Base-by-base conservation (phyloP, 1,140 invertebrate species). In the Megalonaias nervosa region DNA sequence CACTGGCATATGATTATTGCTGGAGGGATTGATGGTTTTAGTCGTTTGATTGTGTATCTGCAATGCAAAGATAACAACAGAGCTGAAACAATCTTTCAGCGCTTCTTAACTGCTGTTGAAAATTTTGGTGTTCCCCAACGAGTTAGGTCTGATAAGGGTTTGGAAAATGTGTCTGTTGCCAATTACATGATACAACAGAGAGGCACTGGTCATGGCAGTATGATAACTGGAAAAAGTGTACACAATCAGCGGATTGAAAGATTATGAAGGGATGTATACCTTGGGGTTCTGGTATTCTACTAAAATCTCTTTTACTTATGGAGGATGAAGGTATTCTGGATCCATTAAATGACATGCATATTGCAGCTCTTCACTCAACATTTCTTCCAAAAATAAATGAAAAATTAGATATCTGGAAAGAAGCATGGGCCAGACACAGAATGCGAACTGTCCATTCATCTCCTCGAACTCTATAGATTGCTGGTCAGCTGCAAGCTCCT, bases 361-460 rank as follows among this genome's bases (percentile, higher is more conserved):
- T 79, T 21, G 68, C 57, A 61, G 68, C 73, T 59, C 66, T 79
- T 14, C 73, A 71, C 21, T 71, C 62, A 61, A 75, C 55, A 19
- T 81, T 58, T 73, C 68, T 71, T 23, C n/a, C n/a, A 56, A 76
- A 76, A 60, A 79, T 75, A 31, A 79, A 82, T 38, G 48, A 69
- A 57, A 71, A 67, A 61, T 61, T 82, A 12, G 5, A 74, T 5
- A 48, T 77, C 21, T 82, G 74, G 81, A 76, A 23, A 38, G 61
- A 73, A 31, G 77, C 81, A 58, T 82, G 74, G 77, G 67, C 76
- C 55, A 31, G 57, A 15, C 81, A 82, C 57, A 73, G 77, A 67
- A 76, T 79, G n/a, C 57, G 77, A 58, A 82, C 81, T 48, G 81
- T 68, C 11, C 66, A 74, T 14, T 77, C 77, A n/a, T 71, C 81